Percentiles rank a stretch among this genome's conserved stretches.
phyloP scores from a whole-genome alignment of 2,797 vertebrate genomes.

The Pteronotus mesoamericanus region DNA sequence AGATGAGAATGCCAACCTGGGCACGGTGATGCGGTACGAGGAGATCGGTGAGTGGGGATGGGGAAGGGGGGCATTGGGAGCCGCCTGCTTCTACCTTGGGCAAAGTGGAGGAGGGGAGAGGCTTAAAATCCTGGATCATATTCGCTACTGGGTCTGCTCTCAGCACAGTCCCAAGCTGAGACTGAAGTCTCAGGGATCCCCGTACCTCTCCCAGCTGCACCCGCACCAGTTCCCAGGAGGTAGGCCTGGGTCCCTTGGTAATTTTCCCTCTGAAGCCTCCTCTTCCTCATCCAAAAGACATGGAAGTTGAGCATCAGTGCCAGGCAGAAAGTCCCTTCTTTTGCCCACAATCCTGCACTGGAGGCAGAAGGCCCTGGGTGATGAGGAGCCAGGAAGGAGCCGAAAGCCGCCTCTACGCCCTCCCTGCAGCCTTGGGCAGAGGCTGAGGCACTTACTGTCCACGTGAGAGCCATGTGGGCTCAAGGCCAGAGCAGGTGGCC shows the following conservation, averaged over 20 bases:
- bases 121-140: background rate
- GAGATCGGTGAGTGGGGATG: constrained; percentile 93
- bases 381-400: background rate
- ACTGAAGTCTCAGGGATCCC: background rate
- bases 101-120: background rate
- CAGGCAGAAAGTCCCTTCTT: background rate
- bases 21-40: constrained; percentile 95
- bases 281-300: background rate
- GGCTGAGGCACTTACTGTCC: background rate
- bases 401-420: background rate
- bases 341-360: background rate
- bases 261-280: background rate
- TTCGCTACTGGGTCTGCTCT: background rate
- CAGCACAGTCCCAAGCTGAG: background rate
- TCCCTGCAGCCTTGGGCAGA: background rate
- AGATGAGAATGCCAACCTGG: constrained; percentile 99
- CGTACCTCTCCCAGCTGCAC: background rate
- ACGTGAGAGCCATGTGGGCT: background rate
- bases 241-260: accelerated
- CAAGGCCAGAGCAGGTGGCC: background rate
- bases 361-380: background rate
- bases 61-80: accelerated
- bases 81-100: background rate
- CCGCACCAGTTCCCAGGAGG: background rate
- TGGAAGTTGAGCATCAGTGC: accelerated